Conservation (phyloP, 2,113 vertebrate species). For the Ameiurus melas region DNA sequence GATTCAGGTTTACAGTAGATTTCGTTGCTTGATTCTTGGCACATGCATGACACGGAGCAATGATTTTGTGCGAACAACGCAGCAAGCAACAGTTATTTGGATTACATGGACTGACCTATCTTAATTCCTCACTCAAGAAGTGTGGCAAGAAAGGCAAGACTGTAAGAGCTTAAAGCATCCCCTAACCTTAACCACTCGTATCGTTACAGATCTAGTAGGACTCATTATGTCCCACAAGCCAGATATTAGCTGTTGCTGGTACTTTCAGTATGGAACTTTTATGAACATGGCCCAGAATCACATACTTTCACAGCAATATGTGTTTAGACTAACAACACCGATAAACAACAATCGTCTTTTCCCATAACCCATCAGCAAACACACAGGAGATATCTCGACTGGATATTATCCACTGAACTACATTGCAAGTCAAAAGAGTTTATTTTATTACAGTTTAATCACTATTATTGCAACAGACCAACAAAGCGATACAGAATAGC, state of each 20-base stretch:
- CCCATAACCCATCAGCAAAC: background rate
- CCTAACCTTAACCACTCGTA: background rate
- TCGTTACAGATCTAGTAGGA: background rate
- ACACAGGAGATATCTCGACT: background rate
- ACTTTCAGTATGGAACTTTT: background rate
- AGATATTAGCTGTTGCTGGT: background rate
- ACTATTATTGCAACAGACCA: background rate
- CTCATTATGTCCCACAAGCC: background rate
- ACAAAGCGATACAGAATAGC: background rate
- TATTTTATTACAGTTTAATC: constrained; percentile 18
- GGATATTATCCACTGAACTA: background rate
- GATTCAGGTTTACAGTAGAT: background rate
- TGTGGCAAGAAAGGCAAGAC: background rate
- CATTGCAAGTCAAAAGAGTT: background rate
- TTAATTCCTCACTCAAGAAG: too few relatives aligned
- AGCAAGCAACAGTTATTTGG: background rate
- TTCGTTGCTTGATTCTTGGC: background rate
- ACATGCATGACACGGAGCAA: background rate
- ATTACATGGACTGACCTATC: too few relatives aligned
- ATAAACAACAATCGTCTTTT: background rate
- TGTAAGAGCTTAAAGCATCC: background rate
- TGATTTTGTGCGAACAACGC: background rate
- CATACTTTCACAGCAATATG: background rate
- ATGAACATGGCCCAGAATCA: background rate
- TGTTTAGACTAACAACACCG: background rate